These are phyloP conservation scores for Holacanthus passer DNA, from an alignment of 2,113 vertebrate genomes.

Conservation along the genomic window DNA sequence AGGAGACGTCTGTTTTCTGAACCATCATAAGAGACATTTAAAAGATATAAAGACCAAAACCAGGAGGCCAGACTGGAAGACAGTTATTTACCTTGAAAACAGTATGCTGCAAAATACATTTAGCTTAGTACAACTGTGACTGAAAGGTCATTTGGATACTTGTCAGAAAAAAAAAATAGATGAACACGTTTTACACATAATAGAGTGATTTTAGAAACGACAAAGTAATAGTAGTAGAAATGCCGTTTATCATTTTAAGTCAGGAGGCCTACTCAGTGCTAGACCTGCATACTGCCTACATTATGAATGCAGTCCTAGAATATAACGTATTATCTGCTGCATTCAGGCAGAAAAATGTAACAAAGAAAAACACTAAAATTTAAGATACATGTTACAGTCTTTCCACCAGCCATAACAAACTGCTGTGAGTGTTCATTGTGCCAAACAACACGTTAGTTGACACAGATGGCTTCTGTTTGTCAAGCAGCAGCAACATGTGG, in stretches of 20 bases:
- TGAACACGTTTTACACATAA: no score
- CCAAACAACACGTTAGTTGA: background rate
- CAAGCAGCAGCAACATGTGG: background rate
- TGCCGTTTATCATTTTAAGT: no score
- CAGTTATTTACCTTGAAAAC: background rate
- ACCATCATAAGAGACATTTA: background rate
- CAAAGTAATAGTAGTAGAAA: no score
- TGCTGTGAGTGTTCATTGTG: background rate
- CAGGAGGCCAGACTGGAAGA: background rate
- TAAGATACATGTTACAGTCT: background rate
- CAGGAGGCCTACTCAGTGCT: no score
- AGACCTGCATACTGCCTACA: no score
- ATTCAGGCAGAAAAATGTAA: background rate
- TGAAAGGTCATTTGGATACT: background rate
- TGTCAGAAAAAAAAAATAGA: no score
- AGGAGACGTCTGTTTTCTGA: background rate
- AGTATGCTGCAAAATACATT: background rate
- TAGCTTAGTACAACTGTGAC: background rate
- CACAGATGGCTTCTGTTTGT: background rate
- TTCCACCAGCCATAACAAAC: background rate
- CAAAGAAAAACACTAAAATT: background rate
- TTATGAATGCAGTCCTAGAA: no score
- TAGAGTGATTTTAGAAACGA: no score
- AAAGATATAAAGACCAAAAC: background rate
- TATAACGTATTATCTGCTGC: no score